Base-by-base conservation (phyloP, 2,113 vertebrate genomes). In the Xenopus laevis region DNA sequence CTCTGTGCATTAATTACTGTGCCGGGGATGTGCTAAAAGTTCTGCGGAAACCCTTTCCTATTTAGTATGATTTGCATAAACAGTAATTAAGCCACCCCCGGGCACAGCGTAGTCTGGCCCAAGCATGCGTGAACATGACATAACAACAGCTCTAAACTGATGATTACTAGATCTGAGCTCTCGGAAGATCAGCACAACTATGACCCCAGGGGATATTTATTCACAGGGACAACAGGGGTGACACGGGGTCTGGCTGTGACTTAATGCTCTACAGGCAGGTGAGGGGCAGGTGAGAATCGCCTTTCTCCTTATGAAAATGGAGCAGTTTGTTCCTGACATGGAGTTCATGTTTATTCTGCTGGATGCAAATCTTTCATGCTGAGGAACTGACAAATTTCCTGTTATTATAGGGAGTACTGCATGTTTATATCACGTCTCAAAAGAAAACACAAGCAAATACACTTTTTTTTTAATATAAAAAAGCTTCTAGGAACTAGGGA, bases 331-430 rank as follows among this genome's bases (percentile, higher is more conserved):
- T 50, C 17, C 17, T 74, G 72, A 68, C 64, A 68, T 68, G 65
- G 55, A 68, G 61, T 74, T 47, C 60, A 68, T 74, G 72, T 68
- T 59, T 52, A 68, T 53, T 65, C 55, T 68, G 46, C 10, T 47
- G 46, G 46, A 68, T 40, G 20, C 30, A 46, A 59, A 66, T 27
- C 52, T 53, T 59, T 59, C 40, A 30, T 73, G 61, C 50, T 21
- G 18, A 65, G n/a, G 2, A n/a, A 17, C 23, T 45, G 65, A 18
- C 46, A 45, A 11, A 68, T 74, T 40, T 47, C 47, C 65, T 16
- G 30, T 33, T 40, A 17, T 20, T 45, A 66, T 12, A n/a, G n/a
- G n/a, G n/a, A n/a, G n/a, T n/a, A n/a, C n/a, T n/a, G n/a, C n/a
- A 18, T 18, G n/a, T 21, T n/a, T 18, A 21, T 50, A 69, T 69